Conservation (phyloP, 2,113 vertebrate genomes). For the Mystacornis crossleyi region DNA sequence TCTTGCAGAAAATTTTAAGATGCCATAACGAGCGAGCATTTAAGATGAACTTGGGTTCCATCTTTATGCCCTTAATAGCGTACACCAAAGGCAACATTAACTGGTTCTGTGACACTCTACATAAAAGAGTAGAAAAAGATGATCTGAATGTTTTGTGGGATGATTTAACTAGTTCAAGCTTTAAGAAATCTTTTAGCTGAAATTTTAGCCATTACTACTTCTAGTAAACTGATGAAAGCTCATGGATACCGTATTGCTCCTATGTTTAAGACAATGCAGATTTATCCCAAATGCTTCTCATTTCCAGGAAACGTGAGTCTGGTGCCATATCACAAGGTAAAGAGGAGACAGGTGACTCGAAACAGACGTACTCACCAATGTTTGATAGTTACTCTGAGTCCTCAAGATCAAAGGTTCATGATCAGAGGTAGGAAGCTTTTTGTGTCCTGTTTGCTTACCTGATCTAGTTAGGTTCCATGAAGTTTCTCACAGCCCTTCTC, state of each 20-base stretch:
- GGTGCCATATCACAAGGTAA: conserved; percentile 59
- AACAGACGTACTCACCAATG: conserved; percentile 70
- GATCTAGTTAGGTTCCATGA: background rate
- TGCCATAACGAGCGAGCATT: background rate
- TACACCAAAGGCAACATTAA: background rate
- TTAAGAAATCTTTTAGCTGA: background rate
- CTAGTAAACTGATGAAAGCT: background rate
- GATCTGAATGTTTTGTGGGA: background rate
- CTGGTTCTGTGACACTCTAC: background rate
- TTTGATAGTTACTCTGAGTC: conserved; percentile 82
- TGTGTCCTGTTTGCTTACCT: background rate
- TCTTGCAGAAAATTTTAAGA: background rate
- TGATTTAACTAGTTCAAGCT: background rate
- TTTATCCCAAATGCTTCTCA: background rate
- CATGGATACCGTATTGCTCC: background rate
- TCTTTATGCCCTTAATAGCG: background rate
- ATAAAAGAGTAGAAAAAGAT: background rate
- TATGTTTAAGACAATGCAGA: background rate
- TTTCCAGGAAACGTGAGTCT: conserved; percentile 77
- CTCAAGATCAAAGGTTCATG: conserved; percentile 79
- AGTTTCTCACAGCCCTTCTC: background rate
- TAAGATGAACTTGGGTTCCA: background rate
- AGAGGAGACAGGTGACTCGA: conserved; percentile 57
- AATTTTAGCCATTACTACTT: background rate
- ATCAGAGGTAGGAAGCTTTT: conserved; percentile 78